These are phyloP conservation scores for Nomada ferruginata DNA, from an alignment of 2,888 invertebrate species.

Conservation along the genomic window DNA sequence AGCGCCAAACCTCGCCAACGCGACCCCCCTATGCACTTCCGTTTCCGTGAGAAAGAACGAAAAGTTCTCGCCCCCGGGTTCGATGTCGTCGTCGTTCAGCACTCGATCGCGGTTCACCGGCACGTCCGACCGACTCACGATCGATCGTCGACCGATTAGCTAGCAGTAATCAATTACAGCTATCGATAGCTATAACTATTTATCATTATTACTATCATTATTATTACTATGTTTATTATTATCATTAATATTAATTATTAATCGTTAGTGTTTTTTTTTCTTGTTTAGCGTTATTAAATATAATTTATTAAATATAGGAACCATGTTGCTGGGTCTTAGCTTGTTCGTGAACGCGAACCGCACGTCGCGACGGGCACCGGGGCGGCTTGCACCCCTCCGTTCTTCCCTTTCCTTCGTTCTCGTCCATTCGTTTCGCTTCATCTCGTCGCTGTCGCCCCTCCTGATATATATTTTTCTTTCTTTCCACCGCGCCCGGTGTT, in stretches of 20 bases:
- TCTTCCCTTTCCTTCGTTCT: background rate
- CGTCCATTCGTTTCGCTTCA: background rate
- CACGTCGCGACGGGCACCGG: conserved; percentile 59
- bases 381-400: conserved; percentile 21
- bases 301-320: conserved; percentile 83
- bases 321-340: conserved; percentile 82
- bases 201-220: conserved; percentile 70
- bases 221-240: conserved; percentile 75
- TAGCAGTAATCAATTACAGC: conserved; percentile 64
- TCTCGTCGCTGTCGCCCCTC: background rate
- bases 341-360: conserved; percentile 64
- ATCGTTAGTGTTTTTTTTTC: conserved; percentile 69
- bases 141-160: conserved; percentile 39
- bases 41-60: conserved; percentile 3
- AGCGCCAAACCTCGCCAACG: background rate
- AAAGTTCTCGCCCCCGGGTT: background rate
- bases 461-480: background rate
- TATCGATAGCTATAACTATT: conserved; percentile 71
- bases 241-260: conserved; percentile 73
- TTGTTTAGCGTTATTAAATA: conserved; percentile 79
- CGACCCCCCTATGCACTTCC: background rate
- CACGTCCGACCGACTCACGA: conserved; percentile 32
- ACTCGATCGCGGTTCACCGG: conserved; percentile 34
- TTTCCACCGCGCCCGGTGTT: no score
- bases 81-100: background rate